phyloP scores from a whole-genome alignment of 2,113 vertebrate species.

The Empidonax alnorum region DNA sequence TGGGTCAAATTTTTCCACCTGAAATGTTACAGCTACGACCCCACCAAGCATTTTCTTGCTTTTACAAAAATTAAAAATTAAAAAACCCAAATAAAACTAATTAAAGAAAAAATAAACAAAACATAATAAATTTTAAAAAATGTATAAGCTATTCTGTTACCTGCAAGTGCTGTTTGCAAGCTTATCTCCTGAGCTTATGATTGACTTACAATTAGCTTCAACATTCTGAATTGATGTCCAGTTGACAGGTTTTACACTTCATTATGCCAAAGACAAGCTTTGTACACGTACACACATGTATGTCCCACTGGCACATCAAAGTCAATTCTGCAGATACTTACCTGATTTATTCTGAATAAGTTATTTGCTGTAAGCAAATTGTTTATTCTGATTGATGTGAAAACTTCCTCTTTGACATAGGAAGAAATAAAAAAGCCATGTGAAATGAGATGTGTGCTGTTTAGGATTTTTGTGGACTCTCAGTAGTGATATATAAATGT shows the following conservation, averaged over 20 bases:
- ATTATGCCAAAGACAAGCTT: neutral
- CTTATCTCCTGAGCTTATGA: neutral
- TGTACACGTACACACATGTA: rapidly evolving
- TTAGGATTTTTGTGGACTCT: neutral
- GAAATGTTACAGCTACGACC: neutral
- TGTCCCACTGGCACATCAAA: neutral
- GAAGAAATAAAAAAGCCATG: neutral
- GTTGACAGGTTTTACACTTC: neutral
- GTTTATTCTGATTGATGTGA: conserved; percentile 17
- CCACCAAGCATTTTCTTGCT: neutral
- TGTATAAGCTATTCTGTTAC: neutral
- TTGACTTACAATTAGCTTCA: neutral
- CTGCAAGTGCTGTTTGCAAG: neutral
- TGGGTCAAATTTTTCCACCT: neutral
- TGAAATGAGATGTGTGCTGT: neutral
- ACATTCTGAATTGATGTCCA: neutral
- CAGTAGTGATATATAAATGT: neutral
- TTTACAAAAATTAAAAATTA: neutral
- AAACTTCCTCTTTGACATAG: neutral
- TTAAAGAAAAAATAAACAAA: neutral
- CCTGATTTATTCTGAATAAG: neutral
- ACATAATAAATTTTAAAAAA: neutral
- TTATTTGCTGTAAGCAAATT: neutral
- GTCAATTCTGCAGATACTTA: neutral
- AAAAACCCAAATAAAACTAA: neutral